A percentile compares a stretch with the other conserved stretches of the same genome.
These are phyloP conservation scores for Arnoldichthys spilopterus DNA, from an alignment of 2,797 vertebrate species.

Conservation along the genomic window DNA sequence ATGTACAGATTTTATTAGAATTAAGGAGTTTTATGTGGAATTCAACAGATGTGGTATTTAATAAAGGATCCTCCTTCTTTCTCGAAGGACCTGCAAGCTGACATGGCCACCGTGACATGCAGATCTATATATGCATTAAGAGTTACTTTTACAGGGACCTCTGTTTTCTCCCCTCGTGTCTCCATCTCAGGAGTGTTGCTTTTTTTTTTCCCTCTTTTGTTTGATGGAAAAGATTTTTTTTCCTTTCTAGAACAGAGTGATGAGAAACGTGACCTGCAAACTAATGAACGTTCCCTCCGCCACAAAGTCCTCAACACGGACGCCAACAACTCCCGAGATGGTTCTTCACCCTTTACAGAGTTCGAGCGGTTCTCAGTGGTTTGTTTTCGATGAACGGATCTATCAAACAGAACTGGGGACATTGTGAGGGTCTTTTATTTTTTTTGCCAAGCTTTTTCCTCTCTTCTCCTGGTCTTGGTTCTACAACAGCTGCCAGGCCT, in stretches of 20 bases:
- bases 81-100: constrained; percentile 80
- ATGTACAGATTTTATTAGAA: constrained; percentile 82
- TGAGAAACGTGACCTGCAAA: background rate
- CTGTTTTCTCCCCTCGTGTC: constrained; percentile 74
- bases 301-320: background rate
- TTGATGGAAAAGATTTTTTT: background rate
- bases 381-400: background rate
- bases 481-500: constrained; percentile 23
- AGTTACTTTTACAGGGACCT: constrained; percentile 55
- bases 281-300: background rate
- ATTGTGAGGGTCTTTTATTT: constrained; percentile 62
- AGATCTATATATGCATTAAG: constrained; percentile 66
- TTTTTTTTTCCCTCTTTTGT: constrained; percentile 75
- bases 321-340: background rate
- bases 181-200: constrained; percentile 64
- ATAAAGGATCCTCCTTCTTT: constrained; percentile 80
- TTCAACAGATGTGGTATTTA: constrained; percentile 86
- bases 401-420: background rate
- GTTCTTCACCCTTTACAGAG: background rate
- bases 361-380: background rate
- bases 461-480: constrained; percentile 8
- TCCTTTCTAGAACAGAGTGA: constrained; percentile 12
- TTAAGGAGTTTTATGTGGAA: constrained; percentile 83
- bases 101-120: constrained; percentile 81
- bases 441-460: constrained; percentile 71